These are phyloP conservation scores for Actinemys pallida DNA, from an alignment of 2,113 vertebrate genomes.

Conservation along the genomic window DNA sequence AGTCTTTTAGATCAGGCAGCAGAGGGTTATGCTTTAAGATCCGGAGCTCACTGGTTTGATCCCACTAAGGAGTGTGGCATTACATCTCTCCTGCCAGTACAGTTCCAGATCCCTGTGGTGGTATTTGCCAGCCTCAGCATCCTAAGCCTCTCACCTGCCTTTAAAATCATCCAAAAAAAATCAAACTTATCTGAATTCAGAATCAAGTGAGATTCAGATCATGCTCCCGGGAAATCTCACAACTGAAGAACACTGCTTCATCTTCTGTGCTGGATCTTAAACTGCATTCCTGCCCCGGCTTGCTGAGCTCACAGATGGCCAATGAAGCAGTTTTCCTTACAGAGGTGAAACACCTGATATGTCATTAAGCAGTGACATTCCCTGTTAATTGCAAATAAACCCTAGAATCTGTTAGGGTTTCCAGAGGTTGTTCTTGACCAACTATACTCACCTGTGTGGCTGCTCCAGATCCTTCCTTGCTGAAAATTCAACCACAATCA, in stretches of 20 bases:
- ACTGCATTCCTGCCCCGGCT: background rate
- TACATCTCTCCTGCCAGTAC: fast-evolving
- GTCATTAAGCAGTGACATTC: background rate
- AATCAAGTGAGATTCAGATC: fast-evolving
- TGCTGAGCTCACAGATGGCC: background rate
- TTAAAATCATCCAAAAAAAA: background rate
- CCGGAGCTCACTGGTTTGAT: fast-evolving
- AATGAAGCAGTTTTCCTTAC: background rate
- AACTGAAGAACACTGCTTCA: fast-evolving
- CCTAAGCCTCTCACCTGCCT: background rate
- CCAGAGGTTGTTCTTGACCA: fast-evolving
- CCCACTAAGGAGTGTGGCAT: background rate
- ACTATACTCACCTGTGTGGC: background rate
- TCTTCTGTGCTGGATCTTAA: background rate
- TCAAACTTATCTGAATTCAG: fast-evolving
- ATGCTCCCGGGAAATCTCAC: background rate
- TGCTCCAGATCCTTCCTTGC: background rate
- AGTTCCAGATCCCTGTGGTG: background rate
- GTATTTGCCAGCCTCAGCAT: background rate
- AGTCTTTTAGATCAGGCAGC: fast-evolving
- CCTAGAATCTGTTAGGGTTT: background rate
- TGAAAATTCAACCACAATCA: background rate
- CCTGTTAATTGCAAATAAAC: background rate
- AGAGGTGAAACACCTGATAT: background rate
- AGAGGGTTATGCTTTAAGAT: background rate